Conservation (phyloP, 2,113 vertebrate species). For the Tricholaema leucomelas region DNA sequence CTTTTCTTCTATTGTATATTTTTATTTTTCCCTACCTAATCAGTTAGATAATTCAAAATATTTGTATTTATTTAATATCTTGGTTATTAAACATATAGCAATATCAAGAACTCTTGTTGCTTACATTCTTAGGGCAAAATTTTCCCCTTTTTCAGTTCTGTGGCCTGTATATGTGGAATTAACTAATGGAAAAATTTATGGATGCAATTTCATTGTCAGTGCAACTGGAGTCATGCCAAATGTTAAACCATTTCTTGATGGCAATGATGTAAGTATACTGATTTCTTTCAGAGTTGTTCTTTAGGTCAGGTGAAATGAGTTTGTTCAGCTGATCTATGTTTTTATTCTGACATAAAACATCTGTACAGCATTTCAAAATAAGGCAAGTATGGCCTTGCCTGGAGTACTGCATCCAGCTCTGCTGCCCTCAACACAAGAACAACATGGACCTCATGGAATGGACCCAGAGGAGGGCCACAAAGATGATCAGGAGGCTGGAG, state of each 20-base stretch:
- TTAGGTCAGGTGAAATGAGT: background rate
- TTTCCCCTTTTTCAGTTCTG: conserved; percentile 66
- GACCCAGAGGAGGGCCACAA: too few relatives aligned
- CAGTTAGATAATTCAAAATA: background rate
- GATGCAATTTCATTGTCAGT: conserved; percentile 93
- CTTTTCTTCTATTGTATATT: background rate
- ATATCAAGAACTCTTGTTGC: background rate
- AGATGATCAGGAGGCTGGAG: too few relatives aligned
- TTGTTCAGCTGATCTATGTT: background rate
- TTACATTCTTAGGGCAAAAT: conserved; percentile 16
- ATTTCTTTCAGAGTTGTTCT: background rate
- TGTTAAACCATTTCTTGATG: conserved; percentile 82
- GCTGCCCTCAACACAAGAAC: too few relatives aligned
- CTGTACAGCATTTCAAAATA: background rate
- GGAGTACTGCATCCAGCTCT: too few relatives aligned
- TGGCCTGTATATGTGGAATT: conserved; percentile 92
- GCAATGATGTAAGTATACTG: conserved; percentile 85
- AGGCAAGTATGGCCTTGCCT: background rate
- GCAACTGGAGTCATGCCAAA: conserved; percentile 94
- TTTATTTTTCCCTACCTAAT: background rate
- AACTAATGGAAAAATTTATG: conserved; percentile 88
- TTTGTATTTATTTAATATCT: background rate
- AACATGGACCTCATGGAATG: too few relatives aligned
- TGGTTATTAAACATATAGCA: background rate
- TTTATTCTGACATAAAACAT: background rate